These are phyloP conservation scores for Macroramphosus scolopax DNA, from an alignment of 2,797 vertebrate genomes.

Conservation along the genomic window DNA sequence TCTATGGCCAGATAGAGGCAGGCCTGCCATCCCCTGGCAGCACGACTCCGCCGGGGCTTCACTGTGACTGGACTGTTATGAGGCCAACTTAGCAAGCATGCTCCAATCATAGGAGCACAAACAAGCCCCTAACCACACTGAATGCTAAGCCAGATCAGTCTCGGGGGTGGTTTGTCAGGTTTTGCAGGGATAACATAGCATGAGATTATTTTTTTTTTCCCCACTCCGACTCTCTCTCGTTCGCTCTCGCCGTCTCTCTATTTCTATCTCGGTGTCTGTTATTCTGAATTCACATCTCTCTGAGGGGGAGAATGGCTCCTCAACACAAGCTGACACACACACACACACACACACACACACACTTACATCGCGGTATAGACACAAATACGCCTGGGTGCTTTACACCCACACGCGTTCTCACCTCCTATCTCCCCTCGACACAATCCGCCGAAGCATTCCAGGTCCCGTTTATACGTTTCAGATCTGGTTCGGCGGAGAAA, in stretches of 20 bases:
- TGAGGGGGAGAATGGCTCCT: constrained; percentile 65
- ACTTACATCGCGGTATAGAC: constrained; percentile 46
- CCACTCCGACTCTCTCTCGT: constrained; percentile 31
- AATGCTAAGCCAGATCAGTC: constrained; percentile 78
- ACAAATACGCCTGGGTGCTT: constrained; percentile 50
- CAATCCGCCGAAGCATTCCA: constrained; percentile 47
- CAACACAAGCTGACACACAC: constrained; percentile 57
- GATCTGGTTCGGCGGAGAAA: constrained; percentile 52
- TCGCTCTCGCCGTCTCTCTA: constrained; percentile 37
- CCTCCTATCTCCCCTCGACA: constrained; percentile 58
- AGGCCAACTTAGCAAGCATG: constrained; percentile 72
- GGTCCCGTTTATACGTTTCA: constrained; percentile 60
- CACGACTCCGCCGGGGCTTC: constrained; percentile 62
- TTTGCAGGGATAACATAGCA: constrained; percentile 78
- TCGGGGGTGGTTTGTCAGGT: constrained; percentile 75
- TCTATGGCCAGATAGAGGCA: constrained; percentile 71
- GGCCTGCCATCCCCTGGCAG: constrained; percentile 65
- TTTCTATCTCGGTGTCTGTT: constrained; percentile 60
- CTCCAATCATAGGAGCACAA: constrained; percentile 72
- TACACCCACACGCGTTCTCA: constrained; percentile 55
- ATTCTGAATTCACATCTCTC: constrained; percentile 68
- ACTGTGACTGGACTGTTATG: constrained; percentile 75
- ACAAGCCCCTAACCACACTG: constrained; percentile 72
- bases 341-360: constrained; percentile 42
- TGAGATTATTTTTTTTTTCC: constrained; percentile 69